phyloP scores from a whole-genome alignment of 2,113 vertebrate species.

The Addax nasomaculatus region DNA sequence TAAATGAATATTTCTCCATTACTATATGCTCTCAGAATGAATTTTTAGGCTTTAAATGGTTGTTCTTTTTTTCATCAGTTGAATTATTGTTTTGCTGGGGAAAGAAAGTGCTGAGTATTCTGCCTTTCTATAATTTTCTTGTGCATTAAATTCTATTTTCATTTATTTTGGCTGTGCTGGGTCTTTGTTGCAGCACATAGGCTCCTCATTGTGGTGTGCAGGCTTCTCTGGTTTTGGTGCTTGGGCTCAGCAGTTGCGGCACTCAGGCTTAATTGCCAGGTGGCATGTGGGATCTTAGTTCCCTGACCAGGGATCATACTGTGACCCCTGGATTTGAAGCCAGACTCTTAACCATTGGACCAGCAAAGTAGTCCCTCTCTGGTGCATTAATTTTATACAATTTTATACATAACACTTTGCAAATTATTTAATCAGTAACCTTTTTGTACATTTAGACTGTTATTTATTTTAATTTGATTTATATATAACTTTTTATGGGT shows the following conservation, averaged over 20 bases:
- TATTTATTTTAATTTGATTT: not conserved
- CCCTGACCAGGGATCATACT: not conserved
- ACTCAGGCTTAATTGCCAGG: not conserved
- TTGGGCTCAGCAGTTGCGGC: not conserved
- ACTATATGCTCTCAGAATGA: not conserved
- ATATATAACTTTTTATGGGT: not conserved
- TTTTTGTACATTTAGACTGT: not conserved
- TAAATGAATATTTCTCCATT: not conserved
- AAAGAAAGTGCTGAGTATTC: not conserved
- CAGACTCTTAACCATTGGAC: not conserved
- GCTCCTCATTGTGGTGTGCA: not conserved
- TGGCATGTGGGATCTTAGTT: not conserved
- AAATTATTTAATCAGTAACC: not conserved
- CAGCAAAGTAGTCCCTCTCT: not conserved
- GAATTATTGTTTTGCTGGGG: not conserved
- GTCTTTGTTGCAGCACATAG: not conserved
- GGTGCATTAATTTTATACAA: not conserved
- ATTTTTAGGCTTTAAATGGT: not conserved
- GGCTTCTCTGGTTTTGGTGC: not conserved
- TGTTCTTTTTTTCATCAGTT: not conserved
- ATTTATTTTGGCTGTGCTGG: not conserved
- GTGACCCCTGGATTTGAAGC: not conserved
- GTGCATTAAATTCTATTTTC: not conserved
- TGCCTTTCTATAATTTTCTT: not conserved
- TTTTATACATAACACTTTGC: not conserved